These are phyloP conservation scores for Chloroclystis v-ata DNA, from an alignment of 2,888 invertebrate genomes.

Conservation along the genomic window DNA sequence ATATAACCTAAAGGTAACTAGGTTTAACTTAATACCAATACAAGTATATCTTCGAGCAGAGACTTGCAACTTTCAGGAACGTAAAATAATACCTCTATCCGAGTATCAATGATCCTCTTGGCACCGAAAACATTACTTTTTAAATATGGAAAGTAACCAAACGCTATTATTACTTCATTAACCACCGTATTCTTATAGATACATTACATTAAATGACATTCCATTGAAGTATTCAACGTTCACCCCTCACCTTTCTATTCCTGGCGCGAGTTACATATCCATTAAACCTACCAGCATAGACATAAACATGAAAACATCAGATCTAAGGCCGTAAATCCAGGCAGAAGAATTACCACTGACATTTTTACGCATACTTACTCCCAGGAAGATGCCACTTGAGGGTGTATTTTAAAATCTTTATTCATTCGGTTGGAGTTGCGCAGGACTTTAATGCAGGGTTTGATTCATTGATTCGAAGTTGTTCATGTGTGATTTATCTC, in stretches of 20 bases:
- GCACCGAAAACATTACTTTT: too few relatives aligned
- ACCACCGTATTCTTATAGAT: too few relatives aligned
- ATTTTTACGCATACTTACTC: slow-evolving; percentile 52
- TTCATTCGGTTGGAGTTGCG: slow-evolving; percentile 6
- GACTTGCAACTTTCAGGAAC: too few relatives aligned
- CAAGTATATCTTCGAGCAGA: too few relatives aligned
- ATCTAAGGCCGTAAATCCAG: slow-evolving; percentile 46
- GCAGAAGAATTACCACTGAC: slow-evolving; percentile 48
- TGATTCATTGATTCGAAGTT: not conserved
- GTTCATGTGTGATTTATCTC: too few relatives aligned
- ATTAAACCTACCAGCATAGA: slow-evolving; percentile 23
- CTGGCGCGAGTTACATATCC: slow-evolving; percentile 19
- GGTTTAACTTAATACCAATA: too few relatives aligned
- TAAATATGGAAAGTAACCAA: too few relatives aligned
- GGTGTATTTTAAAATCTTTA: slow-evolving; percentile 44
- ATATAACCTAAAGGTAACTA: too few relatives aligned
- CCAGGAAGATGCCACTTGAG: slow-evolving; percentile 42
- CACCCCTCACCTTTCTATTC: slow-evolving; percentile 20
- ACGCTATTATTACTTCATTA: too few relatives aligned
- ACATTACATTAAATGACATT: not conserved
- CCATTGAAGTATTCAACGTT: slow-evolving; percentile 1
- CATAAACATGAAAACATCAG: slow-evolving; percentile 31
- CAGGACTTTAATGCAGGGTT: not conserved
- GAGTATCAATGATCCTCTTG: too few relatives aligned
- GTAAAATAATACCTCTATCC: too few relatives aligned